A percentile compares a stretch with the other conserved stretches of the same genome.
phyloP scores from a whole-genome alignment of 2,113 vertebrate genomes.

The Ptyas mucosa region DNA sequence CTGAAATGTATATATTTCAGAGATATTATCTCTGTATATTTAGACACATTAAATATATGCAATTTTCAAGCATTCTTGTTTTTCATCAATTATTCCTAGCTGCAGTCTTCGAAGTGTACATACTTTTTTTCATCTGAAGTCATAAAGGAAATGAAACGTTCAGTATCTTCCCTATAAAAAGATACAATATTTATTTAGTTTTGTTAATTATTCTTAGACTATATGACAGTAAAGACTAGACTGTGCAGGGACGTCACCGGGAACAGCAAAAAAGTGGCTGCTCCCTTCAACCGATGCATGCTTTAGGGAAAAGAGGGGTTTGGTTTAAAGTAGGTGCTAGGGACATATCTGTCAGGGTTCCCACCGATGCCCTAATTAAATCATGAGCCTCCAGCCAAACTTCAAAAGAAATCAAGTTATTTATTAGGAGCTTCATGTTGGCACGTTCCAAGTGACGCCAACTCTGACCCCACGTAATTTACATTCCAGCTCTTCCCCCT shows the following conservation, averaged over 20 bases:
- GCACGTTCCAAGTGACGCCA: too few relatives aligned
- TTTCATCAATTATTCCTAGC: slow-evolving; percentile 6
- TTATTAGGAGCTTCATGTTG: too few relatives aligned
- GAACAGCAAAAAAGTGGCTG: not conserved
- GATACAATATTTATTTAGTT: not conserved
- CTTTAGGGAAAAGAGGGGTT: not conserved
- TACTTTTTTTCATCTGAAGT: not conserved
- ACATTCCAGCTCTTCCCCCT: too few relatives aligned
- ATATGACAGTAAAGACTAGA: not conserved
- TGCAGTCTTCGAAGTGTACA: not conserved
- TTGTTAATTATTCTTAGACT: not conserved
- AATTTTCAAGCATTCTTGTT: not conserved
- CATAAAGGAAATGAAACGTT: not conserved
- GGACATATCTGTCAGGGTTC: not conserved
- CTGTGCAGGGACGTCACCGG: not conserved
- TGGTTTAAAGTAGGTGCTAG: not conserved
- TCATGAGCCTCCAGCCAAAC: too few relatives aligned
- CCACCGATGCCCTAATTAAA: too few relatives aligned
- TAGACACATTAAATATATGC: slow-evolving; percentile 1
- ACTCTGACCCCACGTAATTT: too few relatives aligned
- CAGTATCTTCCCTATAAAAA: not conserved
- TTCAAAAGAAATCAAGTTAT: too few relatives aligned
- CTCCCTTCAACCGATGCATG: not conserved
- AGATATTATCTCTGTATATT: not conserved
- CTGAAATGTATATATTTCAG: not conserved